Conservation (phyloP, 2,888 invertebrate species). For the Sphaerophoria taeniata region DNA sequence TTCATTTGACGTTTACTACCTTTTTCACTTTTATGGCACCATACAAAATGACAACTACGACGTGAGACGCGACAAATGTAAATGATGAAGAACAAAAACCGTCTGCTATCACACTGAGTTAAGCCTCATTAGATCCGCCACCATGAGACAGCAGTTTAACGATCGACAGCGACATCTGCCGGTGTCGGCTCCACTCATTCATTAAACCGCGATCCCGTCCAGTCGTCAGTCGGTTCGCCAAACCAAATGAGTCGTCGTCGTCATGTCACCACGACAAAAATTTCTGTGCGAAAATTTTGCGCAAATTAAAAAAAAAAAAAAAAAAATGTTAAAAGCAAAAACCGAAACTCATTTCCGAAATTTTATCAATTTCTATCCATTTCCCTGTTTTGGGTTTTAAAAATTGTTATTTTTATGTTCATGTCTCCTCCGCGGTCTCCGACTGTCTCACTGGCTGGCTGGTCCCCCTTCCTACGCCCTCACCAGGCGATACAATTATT, state of each 20-base stretch:
- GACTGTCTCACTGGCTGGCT: conserved; percentile 18
- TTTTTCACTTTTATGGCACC: conserved; percentile 36
- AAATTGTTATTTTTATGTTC: conserved; percentile 23
- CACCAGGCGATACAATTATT: neutral
- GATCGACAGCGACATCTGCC: conserved; percentile 60
- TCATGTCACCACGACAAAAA: conserved; percentile 31
- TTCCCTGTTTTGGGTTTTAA: conserved; percentile 33
- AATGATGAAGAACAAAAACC: conserved; percentile 33
- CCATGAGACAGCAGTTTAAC: conserved; percentile 30
- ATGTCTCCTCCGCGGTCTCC: conserved; percentile 10
- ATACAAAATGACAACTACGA: neutral
- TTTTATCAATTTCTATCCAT: conserved; percentile 60
- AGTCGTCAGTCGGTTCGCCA: too few species aligned
- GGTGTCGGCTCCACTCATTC: conserved; percentile 51
- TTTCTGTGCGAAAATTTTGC: conserved; percentile 59
- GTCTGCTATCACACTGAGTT: conserved; percentile 8
- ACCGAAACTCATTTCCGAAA: conserved; percentile 67
- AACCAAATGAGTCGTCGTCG: conserved; percentile 21
- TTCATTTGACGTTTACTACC: conserved; percentile 56
- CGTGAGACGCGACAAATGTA: neutral
- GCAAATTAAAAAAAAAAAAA: conserved; percentile 22
- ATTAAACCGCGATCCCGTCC: conserved; percentile 62
- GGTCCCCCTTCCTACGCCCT: conserved; percentile 12
- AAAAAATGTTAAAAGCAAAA: conserved; percentile 34
- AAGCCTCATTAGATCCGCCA: conserved; percentile 48